A percentile compares a stretch with the other conserved stretches of the same genome.
Evolutionary conservation across 2,797 vertebrate species (phyloP).

Genomic region (Falco cherrug): DNA sequence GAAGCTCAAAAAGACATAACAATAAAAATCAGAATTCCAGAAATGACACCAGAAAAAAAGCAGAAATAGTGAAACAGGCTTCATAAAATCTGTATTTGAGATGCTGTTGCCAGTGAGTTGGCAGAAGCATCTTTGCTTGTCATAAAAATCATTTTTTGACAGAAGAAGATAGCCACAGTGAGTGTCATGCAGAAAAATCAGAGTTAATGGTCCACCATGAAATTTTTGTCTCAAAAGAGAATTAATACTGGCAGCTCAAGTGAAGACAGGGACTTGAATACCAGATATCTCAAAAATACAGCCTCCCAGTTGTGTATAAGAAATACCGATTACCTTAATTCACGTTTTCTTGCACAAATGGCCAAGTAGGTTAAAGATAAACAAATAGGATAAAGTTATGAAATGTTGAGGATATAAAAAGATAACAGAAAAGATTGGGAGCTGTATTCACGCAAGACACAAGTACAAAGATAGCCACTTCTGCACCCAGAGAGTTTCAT

Average conservation of each 20-base stretch:
- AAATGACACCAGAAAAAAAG: not conserved
- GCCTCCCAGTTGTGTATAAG: not conserved
- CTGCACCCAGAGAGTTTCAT: not conserved
- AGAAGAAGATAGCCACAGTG: not conserved
- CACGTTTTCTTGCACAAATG: not conserved
- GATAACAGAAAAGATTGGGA: not conserved
- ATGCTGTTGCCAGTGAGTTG: not conserved
- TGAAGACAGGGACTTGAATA: not conserved
- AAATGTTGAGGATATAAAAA: not conserved
- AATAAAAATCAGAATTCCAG: not conserved
- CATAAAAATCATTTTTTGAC: slow-evolving; percentile 47
- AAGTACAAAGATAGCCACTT: not conserved
- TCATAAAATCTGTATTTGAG: not conserved
- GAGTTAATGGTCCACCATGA: slow-evolving; percentile 1
- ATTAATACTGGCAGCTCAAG: slow-evolving; percentile 40
- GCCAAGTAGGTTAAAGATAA: not conserved
- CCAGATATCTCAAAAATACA: not conserved
- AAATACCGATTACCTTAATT: not conserved
- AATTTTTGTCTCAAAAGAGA: slow-evolving; percentile 13
- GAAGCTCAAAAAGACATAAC: not conserved
- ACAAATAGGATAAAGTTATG: not conserved
- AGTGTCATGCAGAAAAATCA: slow-evolving; percentile 25
- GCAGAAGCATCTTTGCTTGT: not conserved
- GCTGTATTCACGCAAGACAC: not conserved
- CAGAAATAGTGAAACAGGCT: not conserved